Percentiles rank a stretch among this genome's conserved stretches.
phyloP scores from a whole-genome alignment of 2,797 vertebrate genomes.

The Artibeus lituratus region DNA sequence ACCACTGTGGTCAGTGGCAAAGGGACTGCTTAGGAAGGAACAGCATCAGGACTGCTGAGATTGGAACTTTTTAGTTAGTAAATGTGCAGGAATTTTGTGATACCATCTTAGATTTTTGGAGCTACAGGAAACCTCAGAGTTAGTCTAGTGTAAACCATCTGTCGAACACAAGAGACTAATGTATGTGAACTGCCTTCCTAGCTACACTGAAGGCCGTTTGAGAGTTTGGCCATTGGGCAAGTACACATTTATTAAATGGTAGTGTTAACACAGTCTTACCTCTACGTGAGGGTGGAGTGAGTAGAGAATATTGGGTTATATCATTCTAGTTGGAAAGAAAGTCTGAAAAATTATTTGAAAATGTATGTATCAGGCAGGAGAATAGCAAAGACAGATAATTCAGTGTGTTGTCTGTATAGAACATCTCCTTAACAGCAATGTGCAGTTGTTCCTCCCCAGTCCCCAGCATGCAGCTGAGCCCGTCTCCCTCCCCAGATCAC shows the following conservation, averaged over 20 bases:
- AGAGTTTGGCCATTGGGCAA: neutral
- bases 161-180: neutral
- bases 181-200: neutral
- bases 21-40: neutral
- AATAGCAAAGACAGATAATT: neutral
- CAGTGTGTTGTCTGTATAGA: neutral
- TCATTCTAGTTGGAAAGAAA: neutral
- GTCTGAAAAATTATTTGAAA: neutral
- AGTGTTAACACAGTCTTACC: neutral
- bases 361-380: neutral
- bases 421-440: neutral
- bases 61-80: neutral
- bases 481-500: neutral
- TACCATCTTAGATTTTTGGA: neutral
- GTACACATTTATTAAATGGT: neutral
- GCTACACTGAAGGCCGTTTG: neutral
- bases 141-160: neutral
- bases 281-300: neutral
- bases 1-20: neutral
- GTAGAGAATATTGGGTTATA: neutral
- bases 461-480: neutral
- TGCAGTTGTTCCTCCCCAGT: neutral
- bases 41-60: neutral
- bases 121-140: neutral
- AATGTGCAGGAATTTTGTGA: neutral